Base-by-base conservation (phyloP, 2,113 vertebrate genomes). In the Argyrosomus japonicus region DNA sequence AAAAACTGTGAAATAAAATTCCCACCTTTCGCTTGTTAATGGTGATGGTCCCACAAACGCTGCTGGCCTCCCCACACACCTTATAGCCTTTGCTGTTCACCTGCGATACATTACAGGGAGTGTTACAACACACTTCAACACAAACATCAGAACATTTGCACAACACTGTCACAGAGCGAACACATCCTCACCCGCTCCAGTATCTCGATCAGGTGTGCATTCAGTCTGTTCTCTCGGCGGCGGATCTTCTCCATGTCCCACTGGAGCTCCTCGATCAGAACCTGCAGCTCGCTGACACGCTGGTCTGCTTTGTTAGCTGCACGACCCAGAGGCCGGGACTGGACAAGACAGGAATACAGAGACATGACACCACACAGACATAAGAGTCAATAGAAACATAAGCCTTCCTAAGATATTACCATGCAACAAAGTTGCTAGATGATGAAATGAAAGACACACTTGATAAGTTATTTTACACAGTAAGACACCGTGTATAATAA, bases 31-130 rank as follows among this genome's bases (percentile, higher is more conserved):
- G 95, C 76, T 98, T 97, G 86, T 99, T 99, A 85, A 99, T 98
- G 2, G 98, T 99, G 88, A 99, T 98, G 8, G 97, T 99, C 69
- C 98, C 98, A 3, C 98, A 98, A 4, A 99, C 97, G 75, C 97
- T 99, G 92, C 98, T 99, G 68, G 97, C 97, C 15, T 98, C 97
- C 2, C 98, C 98, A 67, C 97, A 99, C 1, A 99, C 97, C 70
- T 99, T 99, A 77, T 99, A 99, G 48, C 98, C 98, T 96, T 99
- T 99, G 6, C 98, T 99, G 93, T 99, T 99, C 14, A 99, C 97
- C 98, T 99, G 87, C 0, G 17, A 75, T 0, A 83, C 63, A 86
- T 50, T 17, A 67, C 27, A 81, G 8, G 21, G 5, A 61, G 3
- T 23, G 43, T 73, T 68, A 84, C 1, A 67, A 72, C 14, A 32